Percentiles rank a stretch among this genome's conserved stretches.
These are phyloP conservation scores for Microplitis mediator DNA, from an alignment of 1,140 invertebrate species.

Conservation along the genomic window DNA sequence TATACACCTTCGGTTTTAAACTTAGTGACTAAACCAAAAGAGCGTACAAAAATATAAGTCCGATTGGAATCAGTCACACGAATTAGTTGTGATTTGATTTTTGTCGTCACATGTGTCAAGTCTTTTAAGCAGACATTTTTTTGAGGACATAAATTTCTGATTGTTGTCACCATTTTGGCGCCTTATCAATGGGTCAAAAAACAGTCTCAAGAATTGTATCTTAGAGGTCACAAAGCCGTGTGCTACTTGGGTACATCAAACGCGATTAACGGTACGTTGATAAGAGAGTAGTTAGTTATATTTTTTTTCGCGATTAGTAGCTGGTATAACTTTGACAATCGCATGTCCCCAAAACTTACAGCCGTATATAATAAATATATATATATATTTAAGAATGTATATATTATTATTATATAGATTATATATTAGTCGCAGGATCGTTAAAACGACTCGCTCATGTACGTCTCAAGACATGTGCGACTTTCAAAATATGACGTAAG, in stretches of 20 bases:
- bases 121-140: too few species aligned
- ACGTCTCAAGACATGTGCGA: constrained; percentile 8
- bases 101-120: too few species aligned
- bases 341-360: neutral
- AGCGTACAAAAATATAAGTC: too few species aligned
- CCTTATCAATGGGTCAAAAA: neutral
- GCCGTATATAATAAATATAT: neutral
- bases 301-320: neutral
- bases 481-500: neutral
- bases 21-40: too few species aligned
- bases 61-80: too few species aligned
- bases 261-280: neutral
- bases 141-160: too few species aligned
- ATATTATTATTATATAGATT: neutral
- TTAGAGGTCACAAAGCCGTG: too few species aligned
- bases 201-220: too few species aligned
- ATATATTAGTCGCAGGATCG: neutral
- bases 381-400: neutral
- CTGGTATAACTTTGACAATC: neutral
- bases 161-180: neutral
- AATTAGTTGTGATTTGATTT: too few species aligned
- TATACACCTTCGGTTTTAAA: too few species aligned
- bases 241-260: neutral
- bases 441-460: constrained; percentile 3
- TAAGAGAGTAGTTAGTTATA: neutral